Conservation (phyloP, 2,113 vertebrate species). For the Saimiri boliviensis region DNA sequence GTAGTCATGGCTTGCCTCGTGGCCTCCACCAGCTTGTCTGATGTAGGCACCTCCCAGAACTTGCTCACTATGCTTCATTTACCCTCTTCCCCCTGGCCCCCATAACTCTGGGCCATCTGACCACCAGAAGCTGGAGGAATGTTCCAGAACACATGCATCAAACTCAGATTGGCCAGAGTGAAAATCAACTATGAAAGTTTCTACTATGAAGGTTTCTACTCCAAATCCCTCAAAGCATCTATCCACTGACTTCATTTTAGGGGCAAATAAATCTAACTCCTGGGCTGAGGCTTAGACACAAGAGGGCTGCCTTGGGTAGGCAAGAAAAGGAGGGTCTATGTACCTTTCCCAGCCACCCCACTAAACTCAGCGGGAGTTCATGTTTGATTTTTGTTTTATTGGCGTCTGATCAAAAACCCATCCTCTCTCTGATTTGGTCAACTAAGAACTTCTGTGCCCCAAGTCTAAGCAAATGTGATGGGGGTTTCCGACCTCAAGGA, state of each 20-base stretch:
- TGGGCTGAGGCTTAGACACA: background rate
- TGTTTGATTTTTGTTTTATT: background rate
- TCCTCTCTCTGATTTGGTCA: background rate
- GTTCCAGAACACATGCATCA: background rate
- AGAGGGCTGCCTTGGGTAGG: too few relatives aligned
- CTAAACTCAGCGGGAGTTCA: fast-evolving
- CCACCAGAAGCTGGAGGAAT: background rate
- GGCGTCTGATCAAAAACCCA: background rate
- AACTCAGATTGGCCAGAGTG: background rate
- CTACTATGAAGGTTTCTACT: background rate
- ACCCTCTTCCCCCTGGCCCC: too few relatives aligned
- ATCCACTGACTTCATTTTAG: background rate
- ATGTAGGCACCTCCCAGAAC: fast-evolving
- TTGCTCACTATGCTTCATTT: background rate
- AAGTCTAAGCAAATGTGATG: background rate
- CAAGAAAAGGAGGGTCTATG: background rate
- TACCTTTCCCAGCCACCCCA: too few relatives aligned
- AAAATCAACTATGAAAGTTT: background rate
- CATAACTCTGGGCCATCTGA: background rate
- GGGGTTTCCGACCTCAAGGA: background rate
- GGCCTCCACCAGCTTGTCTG: background rate
- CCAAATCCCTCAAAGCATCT: background rate
- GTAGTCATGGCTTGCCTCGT: too few relatives aligned
- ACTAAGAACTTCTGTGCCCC: background rate
- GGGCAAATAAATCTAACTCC: background rate